A percentile compares a stretch with the other conserved stretches of the same genome.
Conservation (phyloP, 2,797 vertebrate species). For the Parauchenoglanis ngamensis region DNA sequence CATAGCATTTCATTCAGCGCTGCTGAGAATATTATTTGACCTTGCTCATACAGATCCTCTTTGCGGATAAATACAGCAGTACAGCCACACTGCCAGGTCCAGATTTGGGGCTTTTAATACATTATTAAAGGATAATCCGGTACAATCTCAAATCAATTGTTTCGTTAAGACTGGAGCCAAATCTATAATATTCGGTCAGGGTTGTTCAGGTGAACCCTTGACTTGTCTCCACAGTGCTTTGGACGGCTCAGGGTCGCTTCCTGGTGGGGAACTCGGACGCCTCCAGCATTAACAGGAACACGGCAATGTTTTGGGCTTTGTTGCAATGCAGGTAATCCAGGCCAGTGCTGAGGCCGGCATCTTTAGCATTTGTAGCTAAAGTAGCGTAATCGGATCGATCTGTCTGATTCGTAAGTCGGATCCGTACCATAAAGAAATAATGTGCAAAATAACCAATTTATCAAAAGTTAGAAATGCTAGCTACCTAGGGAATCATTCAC, state of each 20-base stretch:
- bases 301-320: constrained; percentile 81
- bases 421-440: neutral
- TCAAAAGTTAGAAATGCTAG: neutral
- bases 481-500: neutral
- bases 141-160: constrained; percentile 2
- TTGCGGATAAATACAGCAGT: constrained; percentile 8
- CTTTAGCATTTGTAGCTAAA: neutral
- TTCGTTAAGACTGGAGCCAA: neutral
- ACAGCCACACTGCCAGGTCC: constrained; percentile 7
- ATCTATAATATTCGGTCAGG: constrained; percentile 8
- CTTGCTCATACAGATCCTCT: neutral
- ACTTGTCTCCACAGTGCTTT: constrained; percentile 69
- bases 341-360: neutral
- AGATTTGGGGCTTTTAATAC: constrained; percentile 25
- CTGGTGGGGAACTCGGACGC: constrained; percentile 80
- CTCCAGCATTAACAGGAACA: constrained; percentile 81
- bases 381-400: neutral
- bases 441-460: neutral
- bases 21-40: neutral
- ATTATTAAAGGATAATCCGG: constrained; percentile 30
- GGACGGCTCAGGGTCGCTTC: constrained; percentile 82
- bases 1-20: neutral
- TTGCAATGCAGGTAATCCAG: constrained; percentile 79
- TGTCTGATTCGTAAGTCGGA: neutral
- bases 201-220: neutral